These are phyloP conservation scores for Neopelma chrysocephalum DNA, from an alignment of 2,797 vertebrate species.

Conservation along the genomic window DNA sequence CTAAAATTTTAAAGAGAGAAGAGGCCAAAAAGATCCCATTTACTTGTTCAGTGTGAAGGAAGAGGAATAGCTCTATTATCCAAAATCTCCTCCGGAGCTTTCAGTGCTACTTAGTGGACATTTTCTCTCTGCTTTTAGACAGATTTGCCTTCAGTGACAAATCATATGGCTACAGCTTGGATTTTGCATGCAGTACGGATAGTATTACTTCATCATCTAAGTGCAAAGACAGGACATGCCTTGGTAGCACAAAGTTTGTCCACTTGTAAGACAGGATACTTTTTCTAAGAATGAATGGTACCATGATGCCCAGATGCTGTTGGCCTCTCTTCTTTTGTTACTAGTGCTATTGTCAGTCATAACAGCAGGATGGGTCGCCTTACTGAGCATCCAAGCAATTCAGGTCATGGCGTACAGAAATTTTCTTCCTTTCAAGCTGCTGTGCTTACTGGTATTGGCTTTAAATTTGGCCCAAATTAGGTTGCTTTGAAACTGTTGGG, in stretches of 20 bases:
- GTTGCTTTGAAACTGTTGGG: neutral
- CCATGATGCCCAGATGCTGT: neutral
- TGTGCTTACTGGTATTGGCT: neutral
- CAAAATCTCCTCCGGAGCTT: constrained; percentile 23
- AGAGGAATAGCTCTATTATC: constrained; percentile 12
- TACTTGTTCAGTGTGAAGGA: neutral
- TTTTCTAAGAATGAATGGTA: neutral
- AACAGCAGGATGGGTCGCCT: neutral
- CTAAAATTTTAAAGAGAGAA: constrained; percentile 27
- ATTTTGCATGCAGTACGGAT: neutral
- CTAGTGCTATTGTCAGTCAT: neutral
- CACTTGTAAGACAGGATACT: neutral
- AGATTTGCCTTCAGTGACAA: constrained; percentile 16
- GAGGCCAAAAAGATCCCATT: neutral
- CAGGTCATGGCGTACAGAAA: neutral
- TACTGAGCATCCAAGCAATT: neutral
- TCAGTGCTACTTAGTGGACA: neutral
- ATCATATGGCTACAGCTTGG: neutral
- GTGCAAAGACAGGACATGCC: neutral
- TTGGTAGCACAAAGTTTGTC: neutral
- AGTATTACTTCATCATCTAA: constrained; percentile 16
- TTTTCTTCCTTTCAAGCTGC: neutral
- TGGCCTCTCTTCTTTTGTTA: neutral
- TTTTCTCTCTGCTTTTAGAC: neutral
- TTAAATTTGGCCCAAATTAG: neutral